phyloP scores from a whole-genome alignment of 2,113 vertebrate species.

The Bufo gargarizans region DNA sequence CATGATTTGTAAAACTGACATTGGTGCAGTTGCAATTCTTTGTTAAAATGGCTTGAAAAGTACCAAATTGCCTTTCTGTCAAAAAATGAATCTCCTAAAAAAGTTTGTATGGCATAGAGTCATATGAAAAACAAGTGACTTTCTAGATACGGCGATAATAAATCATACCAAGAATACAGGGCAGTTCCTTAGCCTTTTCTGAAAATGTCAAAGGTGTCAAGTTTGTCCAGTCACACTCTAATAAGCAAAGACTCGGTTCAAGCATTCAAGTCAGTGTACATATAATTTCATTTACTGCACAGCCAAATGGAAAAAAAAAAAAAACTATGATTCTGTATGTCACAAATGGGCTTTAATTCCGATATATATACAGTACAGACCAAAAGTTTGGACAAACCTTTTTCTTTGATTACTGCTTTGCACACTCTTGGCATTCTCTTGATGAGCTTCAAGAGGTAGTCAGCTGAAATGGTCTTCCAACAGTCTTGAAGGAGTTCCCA shows the following conservation, averaged over 20 bases:
- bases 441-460: too few species aligned
- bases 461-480: too few species aligned
- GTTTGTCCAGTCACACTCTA: constrained; percentile 73
- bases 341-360: not conserved
- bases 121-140: constrained; percentile 32
- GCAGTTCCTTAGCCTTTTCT: constrained; percentile 73
- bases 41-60: constrained; percentile 64
- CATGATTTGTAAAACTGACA: constrained; percentile 40
- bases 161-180: constrained; percentile 75
- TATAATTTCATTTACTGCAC: constrained; percentile 59
- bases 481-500: too few species aligned
- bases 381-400: too few species aligned
- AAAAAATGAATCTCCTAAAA: constrained; percentile 57
- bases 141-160: constrained; percentile 66
- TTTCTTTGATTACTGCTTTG: too few species aligned
- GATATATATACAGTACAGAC: not conserved
- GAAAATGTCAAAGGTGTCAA: constrained; percentile 79
- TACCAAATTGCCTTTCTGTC: constrained; percentile 65
- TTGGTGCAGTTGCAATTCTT: constrained; percentile 44
- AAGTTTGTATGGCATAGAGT: constrained; percentile 6
- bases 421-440: too few species aligned
- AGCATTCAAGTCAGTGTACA: constrained; percentile 70
- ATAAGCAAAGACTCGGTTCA: constrained; percentile 72
- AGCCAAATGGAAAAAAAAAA: not conserved
- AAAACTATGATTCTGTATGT: not conserved